Evolutionary conservation across 2,888 invertebrate species (phyloP), one percentile per base, ranked within the genome.

Genomic region (Drosophila cognata): DNA sequence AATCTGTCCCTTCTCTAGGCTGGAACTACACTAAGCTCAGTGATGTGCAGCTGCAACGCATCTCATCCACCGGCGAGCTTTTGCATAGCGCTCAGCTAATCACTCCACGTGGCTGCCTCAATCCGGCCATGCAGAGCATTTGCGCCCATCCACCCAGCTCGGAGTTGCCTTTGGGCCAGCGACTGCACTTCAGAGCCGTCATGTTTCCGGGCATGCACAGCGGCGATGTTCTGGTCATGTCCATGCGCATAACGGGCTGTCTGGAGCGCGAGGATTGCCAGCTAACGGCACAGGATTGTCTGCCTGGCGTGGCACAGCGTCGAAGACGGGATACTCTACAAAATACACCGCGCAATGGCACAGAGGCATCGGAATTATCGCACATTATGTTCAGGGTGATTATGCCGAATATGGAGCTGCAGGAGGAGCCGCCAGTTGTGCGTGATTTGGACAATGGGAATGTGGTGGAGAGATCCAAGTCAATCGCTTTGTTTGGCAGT

Each of bases 171-270:
- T 82, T 94, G 41, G 92, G 93, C 0, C 93, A 94, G 64, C 91
- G 93, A 4, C 75, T 94, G 33, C 91, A 92, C 51, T 94, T 94
- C 74, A 93, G 94, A 58, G 94, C 95, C 1, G 94, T 95, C 50
- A 94, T 95, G 93, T 95, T 95, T 82, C 94, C 95, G 71, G 95
- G 94, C 18, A 94, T 95, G 93, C 93, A 92, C 28, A 94, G 94
- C 77, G 94, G 94, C 2, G 95, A 95, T 65, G 94, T 94, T 79
- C 93, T 95, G 91, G 90, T 94, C 2, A 91, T 95, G 74, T 94
- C 94, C 51, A 94, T 95, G 71, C 94, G 94, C 71, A 93, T 95
- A 71, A 92, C 94, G 1, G 95, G 94, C 1, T 95, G 95, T 74
- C 71, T 95, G 50, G 94, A 94, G 65, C 90, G 93, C 1, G 91